Conservation (phyloP, 2,888 invertebrate genomes). For the Diaperis boleti region DNA sequence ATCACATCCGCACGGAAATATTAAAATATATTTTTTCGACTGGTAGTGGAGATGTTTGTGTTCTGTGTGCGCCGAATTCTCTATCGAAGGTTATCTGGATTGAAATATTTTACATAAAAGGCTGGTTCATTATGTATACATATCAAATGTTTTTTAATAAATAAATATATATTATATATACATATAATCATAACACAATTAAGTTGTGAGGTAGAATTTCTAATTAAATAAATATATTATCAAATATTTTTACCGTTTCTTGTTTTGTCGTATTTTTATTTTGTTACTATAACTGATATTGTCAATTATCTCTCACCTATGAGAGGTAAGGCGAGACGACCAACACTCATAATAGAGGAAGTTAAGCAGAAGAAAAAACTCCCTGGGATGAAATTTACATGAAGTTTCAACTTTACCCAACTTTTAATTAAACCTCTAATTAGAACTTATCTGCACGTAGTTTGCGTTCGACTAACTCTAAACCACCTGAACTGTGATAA, state of each 20-base stretch:
- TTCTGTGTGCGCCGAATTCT: slow-evolving; percentile 59
- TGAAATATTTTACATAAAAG: slow-evolving; percentile 59
- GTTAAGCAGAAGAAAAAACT: too few species aligned
- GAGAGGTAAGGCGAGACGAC: not conserved
- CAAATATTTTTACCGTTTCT: slow-evolving; percentile 37
- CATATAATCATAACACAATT: slow-evolving; percentile 51
- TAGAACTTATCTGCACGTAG: too few species aligned
- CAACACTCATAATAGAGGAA: too few species aligned
- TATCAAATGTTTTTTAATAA: slow-evolving; percentile 60
- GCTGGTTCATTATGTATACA: slow-evolving; percentile 63
- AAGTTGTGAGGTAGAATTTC: slow-evolving; percentile 63
- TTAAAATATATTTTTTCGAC: slow-evolving; percentile 66
- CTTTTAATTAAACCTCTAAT: too few species aligned
- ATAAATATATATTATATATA: slow-evolving; percentile 54
- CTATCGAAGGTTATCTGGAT: slow-evolving; percentile 54
- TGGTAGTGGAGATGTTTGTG: slow-evolving; percentile 61
- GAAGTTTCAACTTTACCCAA: too few species aligned
- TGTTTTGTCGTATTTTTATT: slow-evolving; percentile 5
- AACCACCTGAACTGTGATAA: too few species aligned
- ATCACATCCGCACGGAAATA: slow-evolving; percentile 58
- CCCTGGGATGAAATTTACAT: too few species aligned
- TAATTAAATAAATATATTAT: slow-evolving; percentile 62
- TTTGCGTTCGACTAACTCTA: too few species aligned
- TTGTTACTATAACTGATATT: slow-evolving; percentile 13
- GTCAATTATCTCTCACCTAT: slow-evolving; percentile 2